Percentiles rank a stretch among this genome's conserved stretches.
These are phyloP conservation scores for Heterohyrax brucei DNA, from an alignment of 2,797 vertebrate genomes.

Conservation along the genomic window DNA sequence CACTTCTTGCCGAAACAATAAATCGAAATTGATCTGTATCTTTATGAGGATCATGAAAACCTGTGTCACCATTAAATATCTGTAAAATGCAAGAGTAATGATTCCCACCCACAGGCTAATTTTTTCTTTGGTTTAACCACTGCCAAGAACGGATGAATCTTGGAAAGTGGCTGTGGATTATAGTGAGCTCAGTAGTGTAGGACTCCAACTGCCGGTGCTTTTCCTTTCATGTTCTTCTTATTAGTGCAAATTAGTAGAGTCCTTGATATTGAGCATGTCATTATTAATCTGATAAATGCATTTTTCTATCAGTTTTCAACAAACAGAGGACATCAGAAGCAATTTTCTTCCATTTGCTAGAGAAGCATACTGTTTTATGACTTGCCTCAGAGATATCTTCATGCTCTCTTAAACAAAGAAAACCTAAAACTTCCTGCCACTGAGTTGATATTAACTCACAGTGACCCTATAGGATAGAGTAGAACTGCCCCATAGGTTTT, in stretches of 20 bases:
- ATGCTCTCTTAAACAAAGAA: constrained; percentile 25
- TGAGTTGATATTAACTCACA: too few relatives aligned
- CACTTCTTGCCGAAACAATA: constrained; percentile 22
- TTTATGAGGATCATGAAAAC: constrained; percentile 27
- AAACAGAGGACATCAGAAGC: constrained; percentile 63
- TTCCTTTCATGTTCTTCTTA: constrained; percentile 66
- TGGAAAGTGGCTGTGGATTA: constrained; percentile 59
- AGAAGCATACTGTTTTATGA: constrained; percentile 33
- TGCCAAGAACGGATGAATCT: constrained; percentile 27
- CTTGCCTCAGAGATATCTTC: constrained; percentile 51
- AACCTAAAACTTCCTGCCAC: too few relatives aligned
- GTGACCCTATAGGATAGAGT: too few relatives aligned
- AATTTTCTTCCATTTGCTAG: constrained; percentile 73
- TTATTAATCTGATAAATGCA: constrained; percentile 75
- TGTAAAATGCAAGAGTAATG: background rate
- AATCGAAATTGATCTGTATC: constrained; percentile 32
- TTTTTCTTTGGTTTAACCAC: constrained; percentile 34
- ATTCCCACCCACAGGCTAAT: background rate
- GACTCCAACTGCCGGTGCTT: constrained; percentile 30
- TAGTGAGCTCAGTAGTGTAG: constrained; percentile 67
- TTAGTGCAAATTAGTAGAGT: constrained; percentile 72
- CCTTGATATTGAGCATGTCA: constrained; percentile 54
- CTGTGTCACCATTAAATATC: background rate
- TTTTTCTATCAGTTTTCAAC: constrained; percentile 60
- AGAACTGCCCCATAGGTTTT: too few relatives aligned